These are phyloP conservation scores for Cotesia vestalis DNA, from an alignment of 1,140 invertebrate species.

Conservation along the genomic window DNA sequence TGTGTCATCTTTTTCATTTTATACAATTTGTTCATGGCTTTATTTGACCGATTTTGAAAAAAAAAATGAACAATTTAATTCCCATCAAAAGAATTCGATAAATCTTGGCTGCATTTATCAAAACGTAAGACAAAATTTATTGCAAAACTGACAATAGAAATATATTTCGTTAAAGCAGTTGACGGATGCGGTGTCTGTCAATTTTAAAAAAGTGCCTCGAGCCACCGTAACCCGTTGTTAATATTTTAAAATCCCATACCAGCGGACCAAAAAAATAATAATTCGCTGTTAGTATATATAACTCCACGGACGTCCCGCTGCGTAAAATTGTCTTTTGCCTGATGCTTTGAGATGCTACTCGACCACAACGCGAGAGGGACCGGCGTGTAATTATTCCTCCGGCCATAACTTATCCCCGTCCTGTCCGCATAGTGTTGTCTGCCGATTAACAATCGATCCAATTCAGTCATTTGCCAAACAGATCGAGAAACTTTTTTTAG, in stretches of 20 bases:
- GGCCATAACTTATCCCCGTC: slow-evolving; percentile 58
- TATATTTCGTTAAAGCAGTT: slow-evolving; percentile 25
- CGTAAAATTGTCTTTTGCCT: slow-evolving; percentile 67
- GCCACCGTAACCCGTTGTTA: slow-evolving; percentile 20
- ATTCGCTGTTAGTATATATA: not conserved
- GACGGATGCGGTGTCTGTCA: slow-evolving; percentile 42
- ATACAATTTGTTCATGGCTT: too few species aligned
- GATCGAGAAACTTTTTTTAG: too few species aligned
- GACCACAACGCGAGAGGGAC: slow-evolving; percentile 45
- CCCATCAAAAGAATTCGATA: too few species aligned
- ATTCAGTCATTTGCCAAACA: too few species aligned
- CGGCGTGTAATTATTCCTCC: slow-evolving; percentile 62
- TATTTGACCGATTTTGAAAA: too few species aligned
- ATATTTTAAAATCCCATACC: slow-evolving; percentile 21
- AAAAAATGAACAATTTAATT: too few species aligned
- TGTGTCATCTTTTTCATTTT: too few species aligned
- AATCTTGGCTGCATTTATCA: too few species aligned
- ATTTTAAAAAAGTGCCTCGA: slow-evolving; percentile 41
- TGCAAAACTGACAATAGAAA: too few species aligned
- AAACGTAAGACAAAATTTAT: too few species aligned
- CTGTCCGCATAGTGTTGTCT: too few species aligned
- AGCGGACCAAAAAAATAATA: not conserved
- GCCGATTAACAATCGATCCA: too few species aligned
- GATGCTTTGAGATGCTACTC: slow-evolving; percentile 35
- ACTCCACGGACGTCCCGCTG: slow-evolving; percentile 56